Base-by-base conservation (phyloP, 2,113 vertebrate species). In the Xiphorhynchus elegans region DNA sequence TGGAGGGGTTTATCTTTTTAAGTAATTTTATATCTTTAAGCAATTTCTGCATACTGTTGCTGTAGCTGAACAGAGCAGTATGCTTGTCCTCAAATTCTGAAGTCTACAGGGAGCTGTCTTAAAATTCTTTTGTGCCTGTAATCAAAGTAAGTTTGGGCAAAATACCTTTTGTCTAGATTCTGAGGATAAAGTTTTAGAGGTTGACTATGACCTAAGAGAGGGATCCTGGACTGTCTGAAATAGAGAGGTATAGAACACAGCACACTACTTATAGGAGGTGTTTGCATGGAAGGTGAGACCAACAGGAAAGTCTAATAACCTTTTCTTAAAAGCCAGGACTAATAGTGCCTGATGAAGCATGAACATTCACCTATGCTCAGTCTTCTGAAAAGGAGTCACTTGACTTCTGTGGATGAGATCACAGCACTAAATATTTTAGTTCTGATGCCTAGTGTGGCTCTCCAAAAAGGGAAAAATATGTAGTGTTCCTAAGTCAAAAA, bases 61-160 rank as follows among this genome's bases (percentile, higher is more conserved):
- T 63, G 10, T 55, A 39, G 31, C 12, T 24, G 6, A 76, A 72
- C 2, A 7, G 4, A 89, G 31, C 21, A 46, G 9, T 21, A 10
- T 55, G 25, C 6, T 80, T 40, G 20, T 74, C 24, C 40, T 81
- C 20, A 42, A 40, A 59, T 37, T 37, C 28, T 75, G 67, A 68
- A 60, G 26, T 29, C 11, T 35, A 5, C 5, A 4, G 49, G 11
- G 14, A 80, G 11, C 39, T 46, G 24, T 44, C 28, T 62, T 67
- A 23, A 50, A 40, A 42, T 49, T 58, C 10, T 25, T 11, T n/a
- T 1, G 1, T 47, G 26, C 17, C 26, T 77, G 20, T 47, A 78
- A 24, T 13, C 7, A 33, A 59, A 39, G 16, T 10, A 40, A 37
- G 47, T 8, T 37, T 0, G 0, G 33, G 31, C 17, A 39, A 46